These are phyloP conservation scores for Otus sunia DNA, from an alignment of 2,113 vertebrate genomes.

Conservation along the genomic window DNA sequence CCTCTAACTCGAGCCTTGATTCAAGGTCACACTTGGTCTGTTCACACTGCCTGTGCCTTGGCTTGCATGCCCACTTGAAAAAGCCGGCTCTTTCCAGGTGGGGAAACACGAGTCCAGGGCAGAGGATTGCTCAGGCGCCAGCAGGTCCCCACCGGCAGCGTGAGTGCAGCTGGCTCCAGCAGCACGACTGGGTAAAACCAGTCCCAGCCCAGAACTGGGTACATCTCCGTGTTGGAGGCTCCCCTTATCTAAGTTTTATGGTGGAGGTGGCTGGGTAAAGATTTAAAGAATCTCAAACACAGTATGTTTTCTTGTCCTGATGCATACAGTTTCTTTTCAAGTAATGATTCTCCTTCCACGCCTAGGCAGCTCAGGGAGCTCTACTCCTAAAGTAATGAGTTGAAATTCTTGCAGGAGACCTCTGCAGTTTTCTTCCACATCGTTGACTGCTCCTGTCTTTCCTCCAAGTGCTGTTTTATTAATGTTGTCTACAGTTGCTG, in stretches of 20 bases:
- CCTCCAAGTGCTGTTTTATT: not conserved
- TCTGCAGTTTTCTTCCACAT: not conserved
- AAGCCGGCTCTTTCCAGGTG: constrained; percentile 16
- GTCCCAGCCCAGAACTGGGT: not conserved
- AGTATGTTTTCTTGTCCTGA: not conserved
- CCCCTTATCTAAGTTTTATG: not conserved
- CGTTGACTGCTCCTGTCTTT: not conserved
- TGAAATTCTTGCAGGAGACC: not conserved
- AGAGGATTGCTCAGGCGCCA: not conserved
- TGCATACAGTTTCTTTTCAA: not conserved
- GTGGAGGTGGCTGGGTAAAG: not conserved
- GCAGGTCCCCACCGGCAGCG: not conserved
- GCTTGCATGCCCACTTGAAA: not conserved
- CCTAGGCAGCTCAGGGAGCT: not conserved
- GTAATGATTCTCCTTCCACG: not conserved
- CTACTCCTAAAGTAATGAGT: not conserved
- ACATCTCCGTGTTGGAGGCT: not conserved
- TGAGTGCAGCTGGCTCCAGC: not conserved
- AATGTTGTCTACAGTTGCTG: not conserved
- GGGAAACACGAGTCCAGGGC: not conserved
- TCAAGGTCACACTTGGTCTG: constrained; percentile 5
- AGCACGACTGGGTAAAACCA: not conserved
- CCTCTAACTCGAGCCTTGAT: not conserved
- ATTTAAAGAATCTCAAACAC: not conserved
- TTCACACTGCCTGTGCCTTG: not conserved